phyloP scores from a whole-genome alignment of 2,113 vertebrate species.

The Tychaedon coryphoeus region DNA sequence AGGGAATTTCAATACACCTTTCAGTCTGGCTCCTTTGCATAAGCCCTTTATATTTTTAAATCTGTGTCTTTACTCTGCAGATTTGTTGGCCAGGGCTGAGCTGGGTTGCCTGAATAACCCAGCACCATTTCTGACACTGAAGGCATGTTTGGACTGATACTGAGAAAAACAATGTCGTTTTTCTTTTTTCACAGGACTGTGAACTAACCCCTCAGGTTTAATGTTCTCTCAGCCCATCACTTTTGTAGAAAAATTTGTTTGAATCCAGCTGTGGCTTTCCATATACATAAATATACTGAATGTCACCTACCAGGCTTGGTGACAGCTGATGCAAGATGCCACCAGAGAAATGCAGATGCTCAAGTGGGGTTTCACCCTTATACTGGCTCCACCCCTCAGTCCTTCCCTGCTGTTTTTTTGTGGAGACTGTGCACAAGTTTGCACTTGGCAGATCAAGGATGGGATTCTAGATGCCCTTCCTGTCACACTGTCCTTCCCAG shows the following conservation, averaged over 20 bases:
- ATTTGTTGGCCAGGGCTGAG: background rate
- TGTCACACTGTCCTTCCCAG: background rate
- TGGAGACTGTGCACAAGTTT: background rate
- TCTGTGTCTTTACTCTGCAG: background rate
- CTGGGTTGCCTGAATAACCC: background rate
- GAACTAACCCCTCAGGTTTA: background rate
- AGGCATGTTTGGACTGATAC: background rate
- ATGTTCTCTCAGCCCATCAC: background rate
- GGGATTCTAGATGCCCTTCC: background rate
- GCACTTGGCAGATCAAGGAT: background rate
- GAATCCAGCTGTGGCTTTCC: background rate
- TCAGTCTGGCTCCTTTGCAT: background rate
- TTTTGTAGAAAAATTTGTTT: background rate
- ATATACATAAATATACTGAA: background rate
- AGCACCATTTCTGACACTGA: background rate
- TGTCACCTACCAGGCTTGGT: background rate
- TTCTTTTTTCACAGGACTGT: background rate
- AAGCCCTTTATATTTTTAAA: background rate
- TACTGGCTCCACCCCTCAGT: background rate
- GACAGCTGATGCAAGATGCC: background rate
- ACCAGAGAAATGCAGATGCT: background rate
- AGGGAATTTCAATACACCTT: background rate
- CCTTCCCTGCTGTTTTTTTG: background rate
- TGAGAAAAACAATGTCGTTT: background rate
- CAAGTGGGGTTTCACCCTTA: background rate